Conservation (phyloP, 2,888 invertebrate species). For the Brachypalpus laphriformis region DNA sequence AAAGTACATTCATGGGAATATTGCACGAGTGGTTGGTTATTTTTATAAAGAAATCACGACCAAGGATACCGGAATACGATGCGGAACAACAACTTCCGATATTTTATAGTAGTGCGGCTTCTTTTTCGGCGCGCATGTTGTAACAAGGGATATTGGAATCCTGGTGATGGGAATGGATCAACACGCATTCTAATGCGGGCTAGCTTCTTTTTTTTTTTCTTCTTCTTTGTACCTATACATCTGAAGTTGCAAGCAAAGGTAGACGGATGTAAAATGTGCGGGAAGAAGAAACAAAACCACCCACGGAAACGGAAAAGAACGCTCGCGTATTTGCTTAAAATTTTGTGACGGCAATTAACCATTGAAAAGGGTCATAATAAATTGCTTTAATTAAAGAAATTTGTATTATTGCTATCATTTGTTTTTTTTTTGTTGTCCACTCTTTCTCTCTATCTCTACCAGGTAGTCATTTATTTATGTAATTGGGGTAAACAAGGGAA, state of each 20-base stretch:
- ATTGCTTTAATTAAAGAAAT: conserved; percentile 67
- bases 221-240: conserved; percentile 12
- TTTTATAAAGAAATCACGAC: conserved; percentile 41
- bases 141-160: conserved; percentile 16
- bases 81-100: conserved; percentile 65
- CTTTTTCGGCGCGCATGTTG: conserved; percentile 10
- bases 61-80: conserved; percentile 48
- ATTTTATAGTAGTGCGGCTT: conserved; percentile 18
- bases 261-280: not conserved
- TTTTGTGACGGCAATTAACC: conserved; percentile 59
- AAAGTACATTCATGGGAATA: conserved; percentile 25
- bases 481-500: conserved; percentile 49
- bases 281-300: not conserved
- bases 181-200: conserved; percentile 49
- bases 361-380: conserved; percentile 65
- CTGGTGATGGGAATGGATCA: conserved; percentile 47
- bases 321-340: conserved; percentile 43
- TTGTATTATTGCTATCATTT: conserved; percentile 49
- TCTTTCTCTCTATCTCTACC: not conserved
- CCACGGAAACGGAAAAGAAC: not conserved
- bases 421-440: conserved; percentile 15
- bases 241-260: conserved; percentile 22
- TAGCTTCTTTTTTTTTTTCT: conserved; percentile 20
- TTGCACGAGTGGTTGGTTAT: not conserved
- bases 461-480: conserved; percentile 11